Percentiles rank a stretch among this genome's conserved stretches.
These are phyloP conservation scores for Amphiprion percula DNA, from an alignment of 2,113 vertebrate species.

Conservation along the genomic window DNA sequence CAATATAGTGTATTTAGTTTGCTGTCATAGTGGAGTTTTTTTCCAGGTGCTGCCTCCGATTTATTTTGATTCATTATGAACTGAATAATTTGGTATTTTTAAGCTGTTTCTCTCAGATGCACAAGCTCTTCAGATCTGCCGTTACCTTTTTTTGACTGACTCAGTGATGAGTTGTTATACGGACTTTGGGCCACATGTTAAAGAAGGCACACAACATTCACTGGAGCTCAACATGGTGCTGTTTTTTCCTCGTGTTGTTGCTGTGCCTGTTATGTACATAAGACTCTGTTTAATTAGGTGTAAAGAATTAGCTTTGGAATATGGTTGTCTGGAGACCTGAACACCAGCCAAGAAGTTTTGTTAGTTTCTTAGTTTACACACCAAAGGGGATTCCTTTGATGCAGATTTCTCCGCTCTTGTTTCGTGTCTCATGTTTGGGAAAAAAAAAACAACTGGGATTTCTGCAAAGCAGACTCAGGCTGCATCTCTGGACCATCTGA, in stretches of 20 bases:
- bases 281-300: not conserved
- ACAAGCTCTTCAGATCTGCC: not conserved
- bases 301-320: conserved; percentile 22
- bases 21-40: not conserved
- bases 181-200: too few relatives aligned
- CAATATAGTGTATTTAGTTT: too few relatives aligned
- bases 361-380: conserved; percentile 50
- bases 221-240: not conserved
- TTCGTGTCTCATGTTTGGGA: not conserved
- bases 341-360: conserved; percentile 36
- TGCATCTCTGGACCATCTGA: not conserved
- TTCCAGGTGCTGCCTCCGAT: conserved; percentile 32
- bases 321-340: conserved; percentile 1
- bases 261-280: conserved; percentile 46
- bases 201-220: too few relatives aligned
- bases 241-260: not conserved
- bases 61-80: conserved; percentile 2
- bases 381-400: conserved; percentile 60
- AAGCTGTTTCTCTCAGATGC: too few relatives aligned
- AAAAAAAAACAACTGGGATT: too few relatives aligned
- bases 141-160: not conserved
- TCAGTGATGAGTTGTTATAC: too few relatives aligned
- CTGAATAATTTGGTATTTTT: not conserved
- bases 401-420: conserved; percentile 3
- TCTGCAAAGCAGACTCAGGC: not conserved